A percentile compares a stretch with the other conserved stretches of the same genome.
Evolutionary conservation across 1,140 invertebrate genomes (phyloP).

Genomic region (Sycophila sp.): DNA sequence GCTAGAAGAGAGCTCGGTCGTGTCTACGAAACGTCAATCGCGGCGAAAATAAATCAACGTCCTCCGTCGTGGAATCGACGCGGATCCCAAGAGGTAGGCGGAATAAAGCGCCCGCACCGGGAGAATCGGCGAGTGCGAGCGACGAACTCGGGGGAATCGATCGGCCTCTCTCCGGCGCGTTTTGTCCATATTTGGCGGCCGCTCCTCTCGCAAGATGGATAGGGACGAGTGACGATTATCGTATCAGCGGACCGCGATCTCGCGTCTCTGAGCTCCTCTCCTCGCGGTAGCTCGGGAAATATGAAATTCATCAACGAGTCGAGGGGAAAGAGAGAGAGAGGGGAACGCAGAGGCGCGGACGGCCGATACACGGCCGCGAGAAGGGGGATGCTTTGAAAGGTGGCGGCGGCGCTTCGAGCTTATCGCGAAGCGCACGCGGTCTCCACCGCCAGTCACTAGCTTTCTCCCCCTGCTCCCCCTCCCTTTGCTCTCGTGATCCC

Average conservation of each 20-base stretch:
- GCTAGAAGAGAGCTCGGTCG: too few relatives aligned
- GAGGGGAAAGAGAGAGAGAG: constrained; percentile 17
- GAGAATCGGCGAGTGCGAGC: too few relatives aligned
- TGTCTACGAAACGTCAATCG: neutral
- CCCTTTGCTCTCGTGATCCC: neutral
- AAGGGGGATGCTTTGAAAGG: neutral
- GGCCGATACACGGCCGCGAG: too few relatives aligned
- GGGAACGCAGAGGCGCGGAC: neutral
- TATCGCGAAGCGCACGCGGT: constrained; percentile 61
- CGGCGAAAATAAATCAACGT: constrained; percentile 39
- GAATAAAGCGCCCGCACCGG: too few relatives aligned
- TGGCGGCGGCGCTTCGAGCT: constrained; percentile 41
- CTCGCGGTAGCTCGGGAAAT: neutral
- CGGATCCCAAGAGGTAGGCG: neutral
- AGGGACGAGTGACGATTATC: constrained; percentile 19
- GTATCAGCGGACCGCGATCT: neutral
- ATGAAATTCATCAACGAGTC: neutral
- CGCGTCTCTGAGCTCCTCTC: neutral
- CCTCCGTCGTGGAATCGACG: too few relatives aligned
- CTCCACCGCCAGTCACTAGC: constrained; percentile 57
- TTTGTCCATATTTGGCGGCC: constrained; percentile 25
- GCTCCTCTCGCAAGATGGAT: constrained; percentile 1
- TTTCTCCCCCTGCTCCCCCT: constrained; percentile 11
- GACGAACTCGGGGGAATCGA: neutral
- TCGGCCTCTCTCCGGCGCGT: too few relatives aligned